A percentile compares a stretch with the other conserved stretches of the same genome.
Conservation (phyloP, 2,113 vertebrate species). For the Laterallus jamaicensis region DNA sequence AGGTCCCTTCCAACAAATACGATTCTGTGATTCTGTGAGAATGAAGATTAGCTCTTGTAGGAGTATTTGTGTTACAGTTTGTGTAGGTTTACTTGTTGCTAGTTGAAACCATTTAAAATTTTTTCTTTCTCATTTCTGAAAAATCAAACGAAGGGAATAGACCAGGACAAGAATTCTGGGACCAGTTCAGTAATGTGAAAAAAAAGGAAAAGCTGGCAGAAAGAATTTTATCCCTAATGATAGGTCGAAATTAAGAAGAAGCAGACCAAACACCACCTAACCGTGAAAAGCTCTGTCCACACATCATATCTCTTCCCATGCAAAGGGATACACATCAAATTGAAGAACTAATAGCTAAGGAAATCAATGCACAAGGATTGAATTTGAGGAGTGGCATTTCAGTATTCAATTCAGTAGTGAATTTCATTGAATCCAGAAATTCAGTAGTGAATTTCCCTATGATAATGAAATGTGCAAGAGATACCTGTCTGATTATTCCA, state of each 20-base stretch:
- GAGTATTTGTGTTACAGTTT: neutral
- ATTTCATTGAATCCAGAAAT: too few species aligned
- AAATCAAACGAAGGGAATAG: neutral
- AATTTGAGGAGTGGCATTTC: neutral
- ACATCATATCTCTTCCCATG: neutral
- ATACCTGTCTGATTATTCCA: neutral
- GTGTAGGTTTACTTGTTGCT: neutral
- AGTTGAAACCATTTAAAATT: neutral
- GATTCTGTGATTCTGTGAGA: too few species aligned
- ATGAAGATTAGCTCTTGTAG: neutral
- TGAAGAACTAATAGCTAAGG: neutral
- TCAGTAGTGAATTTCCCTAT: neutral
- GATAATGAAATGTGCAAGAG: neutral
- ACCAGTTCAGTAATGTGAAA: neutral
- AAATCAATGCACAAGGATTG: neutral
- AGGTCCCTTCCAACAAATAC: too few species aligned
- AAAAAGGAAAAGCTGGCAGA: neutral
- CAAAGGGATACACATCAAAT: neutral
- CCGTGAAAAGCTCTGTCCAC: neutral
- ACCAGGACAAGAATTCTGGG: neutral
- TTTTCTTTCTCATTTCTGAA: neutral
- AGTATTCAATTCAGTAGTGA: neutral
- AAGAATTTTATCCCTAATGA: neutral
- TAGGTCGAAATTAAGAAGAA: neutral
- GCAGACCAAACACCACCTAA: neutral